Percentiles rank a stretch among this genome's conserved stretches.
phyloP scores from a whole-genome alignment of 2,113 vertebrate species.

The Sula dactylatra region DNA sequence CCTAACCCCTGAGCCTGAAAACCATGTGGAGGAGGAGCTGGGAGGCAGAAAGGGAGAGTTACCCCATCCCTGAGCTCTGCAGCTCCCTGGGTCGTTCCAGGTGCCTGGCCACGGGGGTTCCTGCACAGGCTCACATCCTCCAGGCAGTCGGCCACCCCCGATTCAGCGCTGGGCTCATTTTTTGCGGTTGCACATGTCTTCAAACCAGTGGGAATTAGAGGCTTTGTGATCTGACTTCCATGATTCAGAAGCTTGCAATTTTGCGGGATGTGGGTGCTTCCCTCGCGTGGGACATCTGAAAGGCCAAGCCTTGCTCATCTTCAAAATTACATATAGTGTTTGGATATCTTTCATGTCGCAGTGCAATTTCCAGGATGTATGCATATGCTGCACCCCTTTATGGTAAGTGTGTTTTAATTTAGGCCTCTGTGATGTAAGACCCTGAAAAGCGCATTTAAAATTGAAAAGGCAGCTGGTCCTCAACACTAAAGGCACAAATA shows the following conservation, averaged over 20 bases:
- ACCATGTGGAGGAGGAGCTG: neutral
- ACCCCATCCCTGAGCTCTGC: neutral
- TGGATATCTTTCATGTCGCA: slow-evolving; percentile 19
- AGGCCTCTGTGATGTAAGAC: slow-evolving; percentile 39
- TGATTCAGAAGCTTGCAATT: slow-evolving; percentile 55
- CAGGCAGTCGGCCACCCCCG: accelerated
- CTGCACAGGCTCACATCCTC: neutral
- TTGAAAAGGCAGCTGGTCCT: slow-evolving; percentile 21
- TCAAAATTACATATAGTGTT: neutral
- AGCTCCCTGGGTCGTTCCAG: accelerated
- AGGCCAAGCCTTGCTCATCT: slow-evolving; percentile 52
- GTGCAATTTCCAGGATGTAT: slow-evolving; percentile 13
- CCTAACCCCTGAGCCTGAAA: neutral
- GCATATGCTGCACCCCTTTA: slow-evolving; percentile 21
- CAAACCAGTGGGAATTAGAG: slow-evolving; percentile 6
- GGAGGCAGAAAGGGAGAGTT: neutral
- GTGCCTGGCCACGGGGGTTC: neutral
- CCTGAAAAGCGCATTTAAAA: slow-evolving; percentile 38
- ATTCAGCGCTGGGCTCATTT: neutral
- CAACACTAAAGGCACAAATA: slow-evolving; percentile 19
- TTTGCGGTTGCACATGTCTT: neutral
- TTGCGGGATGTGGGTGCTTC: slow-evolving; percentile 21
- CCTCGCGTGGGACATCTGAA: slow-evolving; percentile 34
- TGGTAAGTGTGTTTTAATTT: slow-evolving; percentile 36
- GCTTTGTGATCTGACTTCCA: neutral